A percentile compares a stretch with the other conserved stretches of the same genome.
Conservation (phyloP, 2,113 vertebrate genomes). For the Colossoma macropomum region DNA sequence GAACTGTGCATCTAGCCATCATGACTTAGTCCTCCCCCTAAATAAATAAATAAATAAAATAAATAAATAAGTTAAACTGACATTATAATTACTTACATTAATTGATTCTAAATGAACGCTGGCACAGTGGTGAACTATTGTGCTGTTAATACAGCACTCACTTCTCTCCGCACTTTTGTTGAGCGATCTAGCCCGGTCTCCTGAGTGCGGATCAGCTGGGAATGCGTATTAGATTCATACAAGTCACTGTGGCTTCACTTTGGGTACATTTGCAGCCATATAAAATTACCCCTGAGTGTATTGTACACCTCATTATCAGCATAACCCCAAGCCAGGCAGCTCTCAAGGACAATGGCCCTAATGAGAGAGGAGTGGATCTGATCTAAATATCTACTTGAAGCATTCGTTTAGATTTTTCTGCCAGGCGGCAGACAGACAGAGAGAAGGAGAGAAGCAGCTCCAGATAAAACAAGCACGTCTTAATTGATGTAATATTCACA, state of each 20-base stretch:
- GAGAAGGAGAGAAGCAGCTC: neutral
- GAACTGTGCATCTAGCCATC: neutral
- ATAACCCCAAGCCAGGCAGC: slow-evolving; percentile 72
- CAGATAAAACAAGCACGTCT: slow-evolving; percentile 18
- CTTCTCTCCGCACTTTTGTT: neutral
- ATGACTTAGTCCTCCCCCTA: neutral
- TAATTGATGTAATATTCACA: slow-evolving; percentile 53
- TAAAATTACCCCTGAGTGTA: slow-evolving; percentile 71
- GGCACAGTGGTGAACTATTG: neutral
- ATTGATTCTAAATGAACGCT: slow-evolving; percentile 1
- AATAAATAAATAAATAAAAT: neutral
- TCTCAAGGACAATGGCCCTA: slow-evolving; percentile 75
- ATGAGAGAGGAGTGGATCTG: slow-evolving; percentile 61
- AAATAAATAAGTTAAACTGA: neutral
- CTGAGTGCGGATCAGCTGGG: slow-evolving; percentile 13
- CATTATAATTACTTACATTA: neutral
- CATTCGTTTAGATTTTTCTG: slow-evolving; percentile 54
- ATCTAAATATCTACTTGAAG: slow-evolving; percentile 68
- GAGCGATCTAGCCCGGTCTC: neutral
- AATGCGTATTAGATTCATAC: slow-evolving; percentile 62
- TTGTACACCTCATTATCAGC: slow-evolving; percentile 75
- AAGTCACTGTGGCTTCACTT: slow-evolving; percentile 66
- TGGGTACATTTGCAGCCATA: slow-evolving; percentile 72
- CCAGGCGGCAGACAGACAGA: neutral
- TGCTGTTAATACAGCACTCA: neutral